Conservation (phyloP, 2,113 vertebrate genomes). For the Mus spicilegus region DNA sequence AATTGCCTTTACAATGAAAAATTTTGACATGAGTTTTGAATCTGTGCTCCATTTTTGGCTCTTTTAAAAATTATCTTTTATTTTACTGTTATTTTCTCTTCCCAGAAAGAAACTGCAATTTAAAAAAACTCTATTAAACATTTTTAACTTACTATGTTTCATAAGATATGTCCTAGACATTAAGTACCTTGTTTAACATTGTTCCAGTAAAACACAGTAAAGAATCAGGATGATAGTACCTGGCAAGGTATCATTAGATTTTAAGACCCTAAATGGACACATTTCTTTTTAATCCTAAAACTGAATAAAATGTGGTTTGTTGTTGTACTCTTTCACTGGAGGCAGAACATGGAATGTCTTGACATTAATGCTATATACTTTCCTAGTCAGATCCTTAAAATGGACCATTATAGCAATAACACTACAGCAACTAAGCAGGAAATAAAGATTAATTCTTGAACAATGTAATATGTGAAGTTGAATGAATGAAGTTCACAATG, state of each 20-base stretch:
- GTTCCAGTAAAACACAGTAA: not conserved
- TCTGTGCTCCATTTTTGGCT: not conserved
- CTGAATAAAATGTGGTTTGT: not conserved
- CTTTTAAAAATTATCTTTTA: not conserved
- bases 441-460: not conserved
- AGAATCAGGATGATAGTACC: not conserved
- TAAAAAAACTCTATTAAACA: not conserved
- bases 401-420: not conserved
- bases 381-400: not conserved
- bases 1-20: not conserved
- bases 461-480: not conserved
- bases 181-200: not conserved
- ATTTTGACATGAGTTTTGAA: not conserved
- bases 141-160: not conserved
- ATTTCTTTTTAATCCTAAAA: not conserved
- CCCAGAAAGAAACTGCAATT: not conserved
- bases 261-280: not conserved
- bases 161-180: not conserved
- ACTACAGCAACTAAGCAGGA: not conserved
- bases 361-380: not conserved
- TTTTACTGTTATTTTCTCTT: not conserved
- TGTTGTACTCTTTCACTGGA: not conserved
- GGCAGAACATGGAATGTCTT: not conserved
- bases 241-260: not conserved
- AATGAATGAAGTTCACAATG: not conserved